These are phyloP conservation scores for Pediacus dermestoides DNA, from an alignment of 2,888 invertebrate genomes.

Conservation along the genomic window DNA sequence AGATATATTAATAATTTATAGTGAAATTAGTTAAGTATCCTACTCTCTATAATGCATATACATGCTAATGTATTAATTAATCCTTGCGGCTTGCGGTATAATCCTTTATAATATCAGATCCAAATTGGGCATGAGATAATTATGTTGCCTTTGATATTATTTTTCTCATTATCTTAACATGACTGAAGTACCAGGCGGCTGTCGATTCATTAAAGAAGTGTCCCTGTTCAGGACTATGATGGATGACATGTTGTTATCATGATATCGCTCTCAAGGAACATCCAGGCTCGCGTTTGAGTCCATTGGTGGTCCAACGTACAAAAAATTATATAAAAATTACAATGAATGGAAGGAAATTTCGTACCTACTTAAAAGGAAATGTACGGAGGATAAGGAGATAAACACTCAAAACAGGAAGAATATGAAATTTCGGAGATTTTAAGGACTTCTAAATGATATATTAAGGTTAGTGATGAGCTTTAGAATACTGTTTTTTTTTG, in stretches of 20 bases:
- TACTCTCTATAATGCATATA: no score
- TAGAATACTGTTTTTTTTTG: no score
- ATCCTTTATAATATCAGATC: conserved; percentile 20
- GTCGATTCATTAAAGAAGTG: conserved; percentile 49
- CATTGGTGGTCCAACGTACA: conserved; percentile 42
- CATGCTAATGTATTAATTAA: conserved; percentile 22
- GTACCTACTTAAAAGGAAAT: no score
- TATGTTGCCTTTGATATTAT: conserved; percentile 37
- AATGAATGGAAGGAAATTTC: no score
- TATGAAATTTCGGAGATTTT: no score
- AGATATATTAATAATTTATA: no score
- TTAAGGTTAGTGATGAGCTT: no score
- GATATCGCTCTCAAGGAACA: conserved; percentile 42
- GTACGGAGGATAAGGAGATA: no score
- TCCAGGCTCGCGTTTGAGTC: conserved; percentile 38
- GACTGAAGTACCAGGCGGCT: conserved; percentile 41
- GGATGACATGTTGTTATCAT: conserved; percentile 48
- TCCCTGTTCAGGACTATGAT: conserved; percentile 47
- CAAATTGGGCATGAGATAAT: conserved; percentile 19
- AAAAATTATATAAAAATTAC: no score
- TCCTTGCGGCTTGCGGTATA: conserved; percentile 25
- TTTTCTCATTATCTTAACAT: conserved; percentile 40
- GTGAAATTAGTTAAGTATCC: no score
- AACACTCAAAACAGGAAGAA: no score
- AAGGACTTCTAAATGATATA: no score